Base-by-base conservation (phyloP, 2,113 vertebrate species). In the Esox niger region DNA sequence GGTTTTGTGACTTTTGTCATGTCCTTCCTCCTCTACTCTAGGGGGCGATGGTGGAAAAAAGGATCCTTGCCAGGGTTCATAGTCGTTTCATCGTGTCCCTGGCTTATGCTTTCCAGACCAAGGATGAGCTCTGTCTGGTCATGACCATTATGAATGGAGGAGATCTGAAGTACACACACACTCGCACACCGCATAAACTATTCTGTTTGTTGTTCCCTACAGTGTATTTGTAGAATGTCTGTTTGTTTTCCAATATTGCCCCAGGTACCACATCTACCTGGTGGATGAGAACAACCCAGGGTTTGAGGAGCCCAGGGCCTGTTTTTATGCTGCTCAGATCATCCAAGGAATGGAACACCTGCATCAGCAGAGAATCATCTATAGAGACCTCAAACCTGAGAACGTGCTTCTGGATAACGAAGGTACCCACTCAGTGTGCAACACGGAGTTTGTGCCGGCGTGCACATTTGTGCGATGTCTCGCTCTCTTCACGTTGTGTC, bases 61-160 rank as follows among this genome's bases (percentile, higher is more conserved):
- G 91, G 74, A 95, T 95, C 71, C 84, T 98, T 62, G 95, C 94
- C 83, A 93, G 88, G 70, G 89, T 94, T 64, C 92, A 91, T 85
- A 95, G 94, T 77, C 94, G 88, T 65, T 96, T 97, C 88, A 90
- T 96, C 68, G 95, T 96, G 70, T 94, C 90, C 0, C 73, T 95
- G 81, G 93, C 95, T 20, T 98, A 95, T 0, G 95, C 95, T 25
- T 98, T 90, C 70, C 92, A 97, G 84, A 94, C 78, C 86, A 97
- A 94, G 86, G 88, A 79, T 0, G 92, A 96, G 54, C 91, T 96
- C 77, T 98, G 95, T 90, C 91, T 98, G 84, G 92, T 95, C 73
- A 96, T 96, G 94, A 96, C 90, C 79, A 92, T 97, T 81, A 96
- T 97, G 95, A 96, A 95, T 20, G 94, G 95, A 74, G 96, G 95